These are phyloP conservation scores for Urocyon cinereoargenteus DNA, from an alignment of 2,797 vertebrate genomes.

Conservation along the genomic window DNA sequence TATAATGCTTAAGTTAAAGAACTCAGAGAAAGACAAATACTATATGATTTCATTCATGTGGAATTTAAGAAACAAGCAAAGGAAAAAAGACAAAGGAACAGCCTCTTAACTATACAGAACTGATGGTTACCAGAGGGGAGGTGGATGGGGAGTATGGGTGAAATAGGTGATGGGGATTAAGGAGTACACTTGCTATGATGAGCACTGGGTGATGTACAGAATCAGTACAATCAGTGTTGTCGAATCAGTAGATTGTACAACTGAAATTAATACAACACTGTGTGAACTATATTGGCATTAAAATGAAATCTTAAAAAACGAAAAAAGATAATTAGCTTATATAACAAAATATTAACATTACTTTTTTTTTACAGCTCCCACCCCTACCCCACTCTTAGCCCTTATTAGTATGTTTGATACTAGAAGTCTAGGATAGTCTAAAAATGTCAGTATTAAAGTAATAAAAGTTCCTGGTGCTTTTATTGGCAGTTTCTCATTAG, in stretches of 20 bases:
- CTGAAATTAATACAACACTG: neutral
- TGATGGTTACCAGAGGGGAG: neutral
- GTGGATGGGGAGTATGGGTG: neutral
- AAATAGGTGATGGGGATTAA: neutral
- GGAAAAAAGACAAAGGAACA: neutral
- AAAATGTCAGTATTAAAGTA: neutral
- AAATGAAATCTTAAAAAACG: neutral
- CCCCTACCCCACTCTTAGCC: neutral
- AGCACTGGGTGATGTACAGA: neutral
- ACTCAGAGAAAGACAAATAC: neutral
- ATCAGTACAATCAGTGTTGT: neutral
- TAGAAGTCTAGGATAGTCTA: neutral
- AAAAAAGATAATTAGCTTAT: neutral
- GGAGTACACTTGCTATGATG: neutral
- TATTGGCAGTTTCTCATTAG: constrained; percentile 19
- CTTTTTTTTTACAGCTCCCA: neutral
- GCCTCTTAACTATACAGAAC: neutral
- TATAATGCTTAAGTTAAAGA: neutral
- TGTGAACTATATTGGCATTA: neutral
- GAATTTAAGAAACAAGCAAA: neutral
- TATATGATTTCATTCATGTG: neutral
- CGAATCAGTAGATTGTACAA: neutral
- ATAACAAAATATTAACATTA: constrained; percentile 32
- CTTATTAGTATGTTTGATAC: neutral
- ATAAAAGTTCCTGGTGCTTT: neutral